Conservation (phyloP, 1,140 invertebrate genomes). For the Orussus abietinus region DNA sequence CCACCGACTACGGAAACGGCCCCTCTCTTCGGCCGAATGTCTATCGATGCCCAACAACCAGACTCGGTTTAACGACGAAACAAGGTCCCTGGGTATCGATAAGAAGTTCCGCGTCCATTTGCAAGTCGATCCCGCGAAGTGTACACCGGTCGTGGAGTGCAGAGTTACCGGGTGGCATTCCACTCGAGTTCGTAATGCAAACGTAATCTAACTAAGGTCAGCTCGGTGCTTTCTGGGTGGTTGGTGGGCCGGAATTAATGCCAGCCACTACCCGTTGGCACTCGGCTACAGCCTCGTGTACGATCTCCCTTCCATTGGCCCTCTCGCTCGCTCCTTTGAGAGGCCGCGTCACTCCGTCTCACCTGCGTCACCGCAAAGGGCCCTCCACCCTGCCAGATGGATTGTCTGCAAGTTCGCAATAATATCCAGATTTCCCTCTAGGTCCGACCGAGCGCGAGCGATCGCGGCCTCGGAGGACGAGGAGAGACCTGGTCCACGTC, state of each 20-base stretch:
- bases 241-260: constrained; percentile 38
- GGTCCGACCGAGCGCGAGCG: not conserved
- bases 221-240: constrained; percentile 36
- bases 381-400: too few relatives aligned
- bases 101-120: too few relatives aligned
- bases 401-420: not conserved
- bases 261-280: constrained; percentile 29
- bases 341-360: not conserved
- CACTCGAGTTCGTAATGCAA: constrained; percentile 42
- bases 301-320: not conserved
- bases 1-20: too few relatives aligned
- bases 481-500: not conserved
- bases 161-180: constrained; percentile 32
- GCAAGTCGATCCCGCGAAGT: too few relatives aligned
- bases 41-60: too few relatives aligned
- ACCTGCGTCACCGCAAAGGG: too few relatives aligned
- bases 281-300: constrained; percentile 17
- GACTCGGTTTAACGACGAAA: too few relatives aligned
- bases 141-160: too few relatives aligned
- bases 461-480: not conserved
- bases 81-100: too few relatives aligned
- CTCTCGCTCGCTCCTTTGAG: not conserved
- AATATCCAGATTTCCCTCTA: not conserved
- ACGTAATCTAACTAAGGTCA: constrained; percentile 42
- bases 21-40: too few relatives aligned